Evolutionary conservation across 2,797 vertebrate genomes (phyloP), one percentile per base, ranked within the genome.

Genomic region (Phalanger gymnotis): DNA sequence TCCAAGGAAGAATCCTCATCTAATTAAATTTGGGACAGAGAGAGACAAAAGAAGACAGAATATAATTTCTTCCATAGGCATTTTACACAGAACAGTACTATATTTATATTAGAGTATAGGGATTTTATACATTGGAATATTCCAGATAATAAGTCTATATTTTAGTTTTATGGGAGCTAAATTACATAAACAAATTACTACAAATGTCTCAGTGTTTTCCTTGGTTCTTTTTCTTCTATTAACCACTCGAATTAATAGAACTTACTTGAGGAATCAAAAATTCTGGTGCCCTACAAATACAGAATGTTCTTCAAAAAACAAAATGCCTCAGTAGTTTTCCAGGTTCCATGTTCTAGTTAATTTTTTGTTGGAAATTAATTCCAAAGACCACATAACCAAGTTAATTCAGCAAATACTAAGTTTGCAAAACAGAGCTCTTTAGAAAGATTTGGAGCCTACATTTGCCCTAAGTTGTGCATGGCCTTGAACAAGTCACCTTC

Each of bases 361-460:
- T 96, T 95, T 96, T 92, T 91, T 93, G 54, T 55, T 54, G 30
- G 56, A 96, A 92, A 94, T 95, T 14, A 3, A 28, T 92, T 94
- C 53, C 89, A 12, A 81, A 40, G 25, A 47, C 47, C 56, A 94
- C 34, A 40, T 90, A 31, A 58, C 34, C 1, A 3, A 0, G n/a
- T 93, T 31, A 92, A 28, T 92, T 90, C 47, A 53, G 90, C 91
- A 96, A 90, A 92, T 95, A 89, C n/a, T 57, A 92, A 90, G 30
- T 92, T 96, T 92, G 90, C 61, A 96, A 57, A n/a, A 12, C 61
- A 66, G 34, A 66, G 5, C 31, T 61, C 31, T 66, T 66, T 66
- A 66, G 34, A 66, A 56, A 56, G 56, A 27, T 25, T 27, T 56
- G 55, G 55, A 57, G 9, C 27, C 9, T 58, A 58, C 28, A 7